Base-by-base conservation (phyloP, 2,888 invertebrate species). In the Clostera curtula region DNA sequence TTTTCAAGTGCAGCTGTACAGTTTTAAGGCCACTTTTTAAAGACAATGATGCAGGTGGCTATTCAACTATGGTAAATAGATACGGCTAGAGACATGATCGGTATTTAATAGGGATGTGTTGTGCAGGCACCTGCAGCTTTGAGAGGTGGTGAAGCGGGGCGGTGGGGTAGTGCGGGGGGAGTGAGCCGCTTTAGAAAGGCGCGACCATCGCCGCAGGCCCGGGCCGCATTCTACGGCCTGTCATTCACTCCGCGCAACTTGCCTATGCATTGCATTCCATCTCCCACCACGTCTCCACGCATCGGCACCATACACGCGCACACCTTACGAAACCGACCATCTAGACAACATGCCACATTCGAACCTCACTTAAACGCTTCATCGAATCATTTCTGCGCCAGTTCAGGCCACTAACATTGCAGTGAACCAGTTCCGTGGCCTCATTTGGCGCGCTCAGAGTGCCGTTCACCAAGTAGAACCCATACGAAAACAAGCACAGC, bases 201-300 rank as follows among this genome's bases (percentile, higher is more conserved):
- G 82, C 83, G 79, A 83, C 83, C 76, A 80, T 80, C 70, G 82
- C 82, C 82, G 67, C 77, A 65, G 82, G 83, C 83, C 67, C 68
- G 74, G 68, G 77, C 82, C 82, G 79, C 83, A 83, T 83, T 83
- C 83, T 83, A 83, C 76, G 73, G 82, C 74, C 77, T 83, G 82
- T 83, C 82, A 83, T 83, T 83, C 82, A 83, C 82, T 80, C 76
- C 79, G 79, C 70, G 72, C 80, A 77, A 80, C 73, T 83, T 76
- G 80, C 76, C 82, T 83, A 82, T 77, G 80, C 76, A 73, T 70
- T 79, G 79, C 82, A 83, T 83, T 79, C 83, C 76, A 76, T 76
- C 76, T 75, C 74, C 74, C 69, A 61, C 61, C 67, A 67, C 68
- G 60, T 70, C 65, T 66, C 68, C 59, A 65, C 64, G 62, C 67